These are phyloP conservation scores for Notodonta ziczac DNA, from an alignment of 2,888 invertebrate genomes.

Conservation along the genomic window DNA sequence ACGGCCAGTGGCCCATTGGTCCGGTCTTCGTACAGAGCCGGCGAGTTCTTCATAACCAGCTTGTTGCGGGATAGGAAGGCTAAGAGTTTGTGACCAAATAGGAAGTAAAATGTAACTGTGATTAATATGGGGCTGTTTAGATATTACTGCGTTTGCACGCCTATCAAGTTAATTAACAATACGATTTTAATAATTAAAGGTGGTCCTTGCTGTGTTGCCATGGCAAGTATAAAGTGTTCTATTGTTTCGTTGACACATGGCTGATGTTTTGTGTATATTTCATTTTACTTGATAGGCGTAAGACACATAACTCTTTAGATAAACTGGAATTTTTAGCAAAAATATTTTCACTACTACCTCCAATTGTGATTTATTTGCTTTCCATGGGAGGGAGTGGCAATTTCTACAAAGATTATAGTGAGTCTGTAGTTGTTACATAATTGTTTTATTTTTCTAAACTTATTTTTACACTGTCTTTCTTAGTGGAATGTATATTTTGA, in stretches of 20 bases:
- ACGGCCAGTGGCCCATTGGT: constrained; percentile 99
- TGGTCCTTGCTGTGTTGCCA: too few species aligned
- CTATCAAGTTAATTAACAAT: too few species aligned
- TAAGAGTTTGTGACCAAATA: constrained; percentile 58
- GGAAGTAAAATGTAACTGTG: not conserved
- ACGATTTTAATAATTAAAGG: too few species aligned
- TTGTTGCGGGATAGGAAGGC: constrained; percentile 87
- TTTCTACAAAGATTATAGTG: too few species aligned
- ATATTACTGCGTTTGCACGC: not conserved
- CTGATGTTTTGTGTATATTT: too few species aligned
- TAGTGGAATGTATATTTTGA: not conserved
- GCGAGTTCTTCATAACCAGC: constrained; percentile 95
- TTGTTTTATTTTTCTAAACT: not conserved
- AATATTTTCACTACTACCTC: not conserved
- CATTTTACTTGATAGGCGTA: too few species aligned
- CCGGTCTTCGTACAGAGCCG: constrained; percentile 98
- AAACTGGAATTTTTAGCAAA: not conserved
- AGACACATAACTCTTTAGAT: too few species aligned
- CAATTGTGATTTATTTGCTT: not conserved
- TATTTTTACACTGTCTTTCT: not conserved
- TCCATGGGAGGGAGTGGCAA: not conserved
- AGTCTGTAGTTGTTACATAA: not conserved
- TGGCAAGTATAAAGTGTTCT: too few species aligned
- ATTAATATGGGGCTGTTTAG: not conserved
- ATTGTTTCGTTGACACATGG: too few species aligned